These are phyloP conservation scores for Sinocyclocheilus grahami DNA, from an alignment of 2,113 vertebrate genomes.

Conservation along the genomic window DNA sequence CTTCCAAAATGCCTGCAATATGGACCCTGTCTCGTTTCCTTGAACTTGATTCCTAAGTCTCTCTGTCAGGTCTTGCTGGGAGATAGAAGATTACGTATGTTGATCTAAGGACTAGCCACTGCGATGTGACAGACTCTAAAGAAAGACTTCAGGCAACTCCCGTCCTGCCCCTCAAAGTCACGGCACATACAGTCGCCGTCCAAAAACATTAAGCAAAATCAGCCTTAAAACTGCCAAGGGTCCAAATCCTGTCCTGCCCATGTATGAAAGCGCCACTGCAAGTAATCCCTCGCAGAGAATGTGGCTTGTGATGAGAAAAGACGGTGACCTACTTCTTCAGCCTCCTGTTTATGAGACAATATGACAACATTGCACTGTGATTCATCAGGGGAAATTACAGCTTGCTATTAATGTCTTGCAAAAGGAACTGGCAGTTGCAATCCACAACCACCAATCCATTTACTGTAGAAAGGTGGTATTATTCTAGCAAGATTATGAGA, in stretches of 20 bases:
- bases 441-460: constrained; percentile 9
- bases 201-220: constrained; percentile 2
- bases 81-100: neutral
- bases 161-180: neutral
- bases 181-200: constrained; percentile 5
- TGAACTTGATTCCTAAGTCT: neutral
- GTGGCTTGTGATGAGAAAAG: neutral
- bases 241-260: neutral
- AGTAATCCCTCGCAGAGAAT: constrained; percentile 10
- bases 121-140: constrained; percentile 39
- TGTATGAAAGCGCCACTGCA: constrained; percentile 7
- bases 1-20: constrained; percentile 34
- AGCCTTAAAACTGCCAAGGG: neutral
- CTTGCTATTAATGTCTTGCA: constrained; percentile 18
- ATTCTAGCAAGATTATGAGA: constrained; percentile 10
- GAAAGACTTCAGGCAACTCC: constrained; percentile 12
- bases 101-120: constrained; percentile 31
- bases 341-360: constrained; percentile 50
- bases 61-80: neutral
- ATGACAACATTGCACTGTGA: constrained; percentile 43
- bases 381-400: constrained; percentile 50
- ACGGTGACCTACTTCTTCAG: constrained; percentile 33
- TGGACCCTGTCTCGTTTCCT: constrained; percentile 30
- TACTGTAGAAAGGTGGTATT: constrained; percentile 4
- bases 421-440: neutral